Evolutionary conservation across 2,888 invertebrate species (phyloP), one percentile per base, ranked within the genome.

Genomic region (Scelioninae gen. 1): DNA sequence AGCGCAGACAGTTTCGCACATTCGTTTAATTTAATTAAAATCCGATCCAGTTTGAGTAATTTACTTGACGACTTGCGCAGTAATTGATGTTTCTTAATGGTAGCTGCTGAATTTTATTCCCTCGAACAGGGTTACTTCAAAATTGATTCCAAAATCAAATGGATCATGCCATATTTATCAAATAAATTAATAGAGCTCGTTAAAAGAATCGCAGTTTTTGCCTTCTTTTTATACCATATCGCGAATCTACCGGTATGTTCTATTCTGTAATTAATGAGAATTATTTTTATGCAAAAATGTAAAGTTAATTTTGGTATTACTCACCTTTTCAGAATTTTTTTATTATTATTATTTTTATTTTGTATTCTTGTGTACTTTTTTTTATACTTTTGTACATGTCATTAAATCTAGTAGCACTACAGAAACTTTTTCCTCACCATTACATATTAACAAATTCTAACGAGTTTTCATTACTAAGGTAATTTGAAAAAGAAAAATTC

Each of bases 21-120:
- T 81, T 81, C 75, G 69, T 75, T 75, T 81, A 75, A 74, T 56
- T 81, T 75, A 81, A 81, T 75, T 75, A 81, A 78, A 78, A 78
- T 65, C 65, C 78, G 58, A 81, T 63, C 69, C 75, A 69, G 49
- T 63, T 75, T 63, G 69, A 75, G 78, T 63, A 63, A 75, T 75
- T 81, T 80, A 74, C 58, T 74, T 60, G 49, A 78, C 56, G 32
- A 56, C 49, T 72, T 63, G 58, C 11, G 53, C 56, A 29, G 51
- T 79, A 72, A 72, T 72, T 65, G 65, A 79, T 79, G 66, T 47
- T 80, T 80, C 63, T 80, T 68, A 74, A 66, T 60, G 43, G 47
- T 15, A 63, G n/a, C n/a, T n/a, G 58, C 29, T 11, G 60, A 15
- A 53, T 79, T 66, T 66, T 66, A 62, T 71, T 66, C 16, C 56